Evolutionary conservation across 2,113 vertebrate genomes (phyloP), one percentile per base, ranked within the genome.

Genomic region (Carlito syrichta): DNA sequence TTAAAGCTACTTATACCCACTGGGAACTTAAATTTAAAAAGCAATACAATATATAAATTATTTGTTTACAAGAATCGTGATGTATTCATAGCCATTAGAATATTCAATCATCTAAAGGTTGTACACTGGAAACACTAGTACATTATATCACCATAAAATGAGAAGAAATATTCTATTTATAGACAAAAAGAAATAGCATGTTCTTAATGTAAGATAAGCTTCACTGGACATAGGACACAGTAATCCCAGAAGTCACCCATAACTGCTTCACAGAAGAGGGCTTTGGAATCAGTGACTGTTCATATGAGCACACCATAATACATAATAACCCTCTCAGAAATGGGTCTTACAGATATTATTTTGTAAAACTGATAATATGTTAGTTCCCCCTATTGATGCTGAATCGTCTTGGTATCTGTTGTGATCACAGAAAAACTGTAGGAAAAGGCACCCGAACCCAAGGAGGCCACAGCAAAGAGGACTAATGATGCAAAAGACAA

Each of bases 371-470:
- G 56, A 38, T 38, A 68, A 16, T 48, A 63, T 58, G 19, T 58
- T 45, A 71, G 27, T 14, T 56, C 1, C 43, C 17, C 22, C 30
- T 89, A 25, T 48, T 92, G 16, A 58, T 58, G 27, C 3, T 89
- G 10, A 92, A 56, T 62, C 50, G 35, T 91, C 58, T 43, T 54
- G 13, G 73, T 48, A 7, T 77, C 71, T 50, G 16, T 30, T 93
- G 32, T 62, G 5, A 84, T n/a, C 20, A 63, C 4, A 45, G 43
- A 95, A 91, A 23, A 90, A 81, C 11, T 68, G 52, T 35, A 89
- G 66, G 62, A 81, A 94, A 96, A 89, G 35, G 32, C 40, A 52
- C 35, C 73, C n/a, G 56, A 95, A 92, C 58, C 63, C 60, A 88
- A 85, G 58, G n/a, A 96, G 62, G 32, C 40, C 40, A 87, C 20